Base-by-base conservation (phyloP, 1,140 invertebrate species). In the Aphidius ervi region DNA sequence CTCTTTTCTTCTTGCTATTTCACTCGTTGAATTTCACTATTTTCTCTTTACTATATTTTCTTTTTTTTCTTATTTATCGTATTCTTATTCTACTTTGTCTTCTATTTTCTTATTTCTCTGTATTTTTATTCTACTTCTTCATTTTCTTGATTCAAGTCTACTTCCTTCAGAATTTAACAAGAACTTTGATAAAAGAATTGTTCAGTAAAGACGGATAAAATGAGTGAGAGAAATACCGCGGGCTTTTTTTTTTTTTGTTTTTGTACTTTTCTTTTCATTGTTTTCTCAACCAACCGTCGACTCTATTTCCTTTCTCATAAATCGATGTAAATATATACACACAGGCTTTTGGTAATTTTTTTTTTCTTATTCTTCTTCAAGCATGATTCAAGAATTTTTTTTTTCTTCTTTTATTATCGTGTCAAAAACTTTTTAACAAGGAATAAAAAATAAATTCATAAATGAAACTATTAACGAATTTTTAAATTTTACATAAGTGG, bases 251-350 rank as follows among this genome's bases (percentile, higher is more conserved):
- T 31, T 31, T 3, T 43, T 43, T 54, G 10, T 37, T 40, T 6
- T 54, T 20, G 42, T 8, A 37, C 52, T n/a, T 57, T 52, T 55
- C 42, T 55, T 46, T 61, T 61, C 49, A 37, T 52, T 52, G 23
- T 52, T 37, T 43, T 10, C 1, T 43, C 23, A 1, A 54, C 49
- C 31, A 62, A 54, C 39, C 60, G 57, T 48, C 47, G 46, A n/a
- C 9, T 54, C 52, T 54, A 31, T 40, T 57, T 57, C 47, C 55
- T 55, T 46, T 6, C 47, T 52, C 55, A 48, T 62, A 62, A 62
- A 62, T 62, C 60, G 60, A 62, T 50, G 60, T 46, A 61, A 49
- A 62, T 45, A 31, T 4, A 31, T 4, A 31, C 23, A 31, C 23
- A 31, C 23, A 31, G 60, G 60, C 60, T 57, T 45, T 62, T 43